phyloP scores from a whole-genome alignment of 1,140 invertebrate species.

The Mercenaria mercenaria region DNA sequence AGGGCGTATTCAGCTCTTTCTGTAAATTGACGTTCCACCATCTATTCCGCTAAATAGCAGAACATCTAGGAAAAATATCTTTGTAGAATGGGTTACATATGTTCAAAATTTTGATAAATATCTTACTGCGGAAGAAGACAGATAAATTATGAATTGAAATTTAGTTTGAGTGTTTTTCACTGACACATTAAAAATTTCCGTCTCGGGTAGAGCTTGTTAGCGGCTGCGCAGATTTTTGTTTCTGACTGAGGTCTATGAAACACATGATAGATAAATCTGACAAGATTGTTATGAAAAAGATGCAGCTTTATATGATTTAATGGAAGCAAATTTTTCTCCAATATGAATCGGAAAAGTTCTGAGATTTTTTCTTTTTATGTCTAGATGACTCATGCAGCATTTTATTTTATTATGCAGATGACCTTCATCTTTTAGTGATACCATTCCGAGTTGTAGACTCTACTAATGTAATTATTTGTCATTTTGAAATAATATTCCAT shows the following conservation, averaged over 20 bases:
- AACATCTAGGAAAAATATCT: constrained; percentile 67
- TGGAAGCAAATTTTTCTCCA: constrained; percentile 28
- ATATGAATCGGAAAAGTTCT: background rate
- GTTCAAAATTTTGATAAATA: constrained; percentile 62
- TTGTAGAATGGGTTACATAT: constrained; percentile 62
- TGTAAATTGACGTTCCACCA: constrained; percentile 48
- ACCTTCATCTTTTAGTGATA: no score
- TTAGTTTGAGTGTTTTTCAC: constrained; percentile 61
- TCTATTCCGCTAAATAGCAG: constrained; percentile 48
- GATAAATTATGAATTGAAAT: constrained; percentile 68
- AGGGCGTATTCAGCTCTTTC: no score
- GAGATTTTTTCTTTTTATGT: background rate
- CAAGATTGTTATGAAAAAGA: constrained; percentile 40
- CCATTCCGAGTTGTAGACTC: no score
- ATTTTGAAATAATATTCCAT: no score
- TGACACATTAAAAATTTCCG: constrained; percentile 62
- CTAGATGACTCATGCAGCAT: background rate
- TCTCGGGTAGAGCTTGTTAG: constrained; percentile 1
- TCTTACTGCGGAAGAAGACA: constrained; percentile 9
- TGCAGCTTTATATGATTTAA: constrained; percentile 32
- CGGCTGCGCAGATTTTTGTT: constrained; percentile 9
- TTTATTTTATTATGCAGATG: no score
- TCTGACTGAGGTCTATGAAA: constrained; percentile 16
- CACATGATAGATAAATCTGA: constrained; percentile 33
- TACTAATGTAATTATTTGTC: no score